These are phyloP conservation scores for Hermetia illucens DNA, from an alignment of 1,140 invertebrate species.

Conservation along the genomic window DNA sequence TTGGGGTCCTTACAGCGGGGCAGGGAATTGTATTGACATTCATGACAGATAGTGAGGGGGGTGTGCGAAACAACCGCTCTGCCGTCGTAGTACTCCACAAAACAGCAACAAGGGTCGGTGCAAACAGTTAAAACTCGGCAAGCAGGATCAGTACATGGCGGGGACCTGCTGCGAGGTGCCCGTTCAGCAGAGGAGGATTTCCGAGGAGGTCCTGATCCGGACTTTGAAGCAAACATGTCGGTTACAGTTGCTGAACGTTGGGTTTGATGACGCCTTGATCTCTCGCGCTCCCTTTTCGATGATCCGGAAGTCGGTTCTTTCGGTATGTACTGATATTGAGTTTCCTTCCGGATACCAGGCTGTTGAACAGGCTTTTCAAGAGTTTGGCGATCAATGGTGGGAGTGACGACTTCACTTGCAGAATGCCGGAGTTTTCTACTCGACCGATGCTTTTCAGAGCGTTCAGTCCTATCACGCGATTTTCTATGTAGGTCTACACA, in stretches of 20 bases:
- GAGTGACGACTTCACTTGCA: constrained; percentile 22
- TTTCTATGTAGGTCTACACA: background rate
- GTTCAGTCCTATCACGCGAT: background rate
- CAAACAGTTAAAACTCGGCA: constrained; percentile 28
- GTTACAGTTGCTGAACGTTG: constrained; percentile 29
- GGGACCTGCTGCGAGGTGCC: constrained; percentile 18
- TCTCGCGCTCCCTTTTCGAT: constrained; percentile 16
- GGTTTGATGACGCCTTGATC: constrained; percentile 27
- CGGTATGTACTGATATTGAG: constrained; percentile 29
- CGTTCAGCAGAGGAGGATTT: constrained; percentile 29
- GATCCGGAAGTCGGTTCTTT: constrained; percentile 10
- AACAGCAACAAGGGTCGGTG: constrained; percentile 28
- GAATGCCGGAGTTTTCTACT: constrained; percentile 17
- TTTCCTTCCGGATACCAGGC: constrained; percentile 23
- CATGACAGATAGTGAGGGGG: constrained; percentile 19
- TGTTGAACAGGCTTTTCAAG: constrained; percentile 23
- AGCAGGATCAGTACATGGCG: constrained; percentile 25
- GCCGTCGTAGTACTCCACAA: constrained; percentile 23
- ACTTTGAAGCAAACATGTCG: constrained; percentile 18
- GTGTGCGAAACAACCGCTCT: constrained; percentile 19
- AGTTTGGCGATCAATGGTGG: constrained; percentile 8
- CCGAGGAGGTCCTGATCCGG: constrained; percentile 12
- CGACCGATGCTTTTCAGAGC: constrained; percentile 7
- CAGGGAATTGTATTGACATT: constrained; percentile 23
- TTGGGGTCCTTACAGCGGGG: constrained; percentile 28